Conservation (phyloP, 2,797 vertebrate genomes). For the Luscinia megarhynchos region DNA sequence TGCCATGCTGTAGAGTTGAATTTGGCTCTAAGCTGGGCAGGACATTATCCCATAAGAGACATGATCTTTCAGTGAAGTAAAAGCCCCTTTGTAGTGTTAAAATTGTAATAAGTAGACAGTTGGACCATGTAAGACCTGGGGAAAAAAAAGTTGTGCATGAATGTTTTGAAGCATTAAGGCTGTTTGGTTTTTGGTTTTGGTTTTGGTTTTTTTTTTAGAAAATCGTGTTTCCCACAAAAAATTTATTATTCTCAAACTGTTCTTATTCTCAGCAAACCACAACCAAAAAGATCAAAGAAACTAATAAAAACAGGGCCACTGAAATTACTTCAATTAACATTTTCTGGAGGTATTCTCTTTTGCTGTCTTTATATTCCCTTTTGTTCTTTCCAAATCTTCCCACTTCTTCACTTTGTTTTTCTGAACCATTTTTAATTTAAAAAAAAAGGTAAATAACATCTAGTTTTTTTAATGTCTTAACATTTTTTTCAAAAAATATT, state of each 20-base stretch:
- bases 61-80: background rate
- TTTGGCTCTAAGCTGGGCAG: background rate
- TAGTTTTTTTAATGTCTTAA: background rate
- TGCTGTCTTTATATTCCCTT: accelerated
- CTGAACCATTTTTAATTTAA: background rate
- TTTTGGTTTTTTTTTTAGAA: background rate
- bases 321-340: background rate
- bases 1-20: background rate
- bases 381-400: background rate
- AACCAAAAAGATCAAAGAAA: background rate
- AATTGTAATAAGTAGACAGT: background rate
- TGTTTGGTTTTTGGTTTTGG: background rate
- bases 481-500: background rate
- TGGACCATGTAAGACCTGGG: accelerated
- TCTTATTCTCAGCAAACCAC: background rate
- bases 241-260: background rate
- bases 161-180: background rate
- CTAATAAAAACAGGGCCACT: background rate
- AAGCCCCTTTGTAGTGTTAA: background rate
- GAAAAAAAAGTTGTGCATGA: background rate
- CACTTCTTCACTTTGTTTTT: background rate
- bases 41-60: background rate
- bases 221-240: background rate
- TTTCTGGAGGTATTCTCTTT: background rate
- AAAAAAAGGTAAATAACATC: background rate